Evolutionary conservation across 2,888 invertebrate species (phyloP), one percentile per base, ranked within the genome.

Genomic region (Hypsopygia costalis): DNA sequence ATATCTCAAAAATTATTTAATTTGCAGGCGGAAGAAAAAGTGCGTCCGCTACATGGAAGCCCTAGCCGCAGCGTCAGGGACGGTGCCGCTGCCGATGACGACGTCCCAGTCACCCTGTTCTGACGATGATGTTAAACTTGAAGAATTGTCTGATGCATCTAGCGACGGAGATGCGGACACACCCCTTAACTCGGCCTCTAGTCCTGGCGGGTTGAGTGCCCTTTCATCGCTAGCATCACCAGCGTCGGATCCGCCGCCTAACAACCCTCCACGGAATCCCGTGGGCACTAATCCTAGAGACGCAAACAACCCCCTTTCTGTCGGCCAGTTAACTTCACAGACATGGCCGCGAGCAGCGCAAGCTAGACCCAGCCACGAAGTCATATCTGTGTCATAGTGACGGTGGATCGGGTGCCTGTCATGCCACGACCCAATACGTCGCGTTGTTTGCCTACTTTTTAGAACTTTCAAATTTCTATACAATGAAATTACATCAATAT

Each of bases 31-130:
- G 91, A 97, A 97, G 93, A 97, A 97, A 90, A 97, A 97, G 90
- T 97, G 97, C 91, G 95, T 97, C 74, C 95, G 97, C 62, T 97
- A 97, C 91, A 94, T 97, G 94, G 97, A 97, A 90, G 93, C 94
- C 90, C 92, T 86, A 89, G 93, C 85, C 80, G 92, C 79, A 81
- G 92, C 79, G 81, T 69, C 91, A 62, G 92, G 92, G 60, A 93
- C 92, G 65, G 94, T 93, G 62, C 93, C 94, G 67, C 81, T 94
- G 57, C 95, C 94, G 62, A 93, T 78, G 73, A 94, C 92, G 80
- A 94, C 94, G 72, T 89, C 95, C 57, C 95, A 94, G 66, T 95
- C 96, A 69, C 94, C 95, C 69, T 93, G 94, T 70, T 94, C 96
- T 87, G 93, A 94, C 71, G 92, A 95, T 75, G 93, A 88, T 90